Conservation (phyloP, 1,140 invertebrate genomes). For the Apocrypta bakeri region DNA sequence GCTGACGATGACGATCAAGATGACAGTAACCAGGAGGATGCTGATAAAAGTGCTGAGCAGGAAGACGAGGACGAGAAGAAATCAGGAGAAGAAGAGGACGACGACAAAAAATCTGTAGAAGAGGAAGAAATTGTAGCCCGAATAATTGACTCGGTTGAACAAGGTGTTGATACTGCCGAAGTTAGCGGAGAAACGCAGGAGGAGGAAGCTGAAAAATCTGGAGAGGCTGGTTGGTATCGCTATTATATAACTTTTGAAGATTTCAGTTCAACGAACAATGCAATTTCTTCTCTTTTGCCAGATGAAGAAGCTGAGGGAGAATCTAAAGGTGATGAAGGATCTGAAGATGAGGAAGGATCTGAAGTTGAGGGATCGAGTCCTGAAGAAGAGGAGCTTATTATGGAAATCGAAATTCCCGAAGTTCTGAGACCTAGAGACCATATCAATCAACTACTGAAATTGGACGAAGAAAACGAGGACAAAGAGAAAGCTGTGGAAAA, state of each 20-base stretch:
- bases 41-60: constrained; percentile 12
- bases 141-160: constrained; percentile 15
- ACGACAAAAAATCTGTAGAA: constrained; percentile 45
- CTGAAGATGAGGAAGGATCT: constrained; percentile 64
- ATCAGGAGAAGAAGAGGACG: background rate
- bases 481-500: constrained; percentile 83
- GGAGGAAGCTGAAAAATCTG: constrained; percentile 57
- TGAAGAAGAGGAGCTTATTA: constrained; percentile 76
- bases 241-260: background rate
- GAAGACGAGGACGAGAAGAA: too few relatives aligned
- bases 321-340: constrained; percentile 50
- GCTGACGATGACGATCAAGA: constrained; percentile 3
- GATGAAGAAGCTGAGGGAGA: constrained; percentile 51
- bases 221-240: constrained; percentile 59
- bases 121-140: constrained; percentile 33
- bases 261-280: too few relatives aligned
- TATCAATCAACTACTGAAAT: constrained; percentile 85
- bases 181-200: constrained; percentile 33
- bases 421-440: constrained; percentile 86
- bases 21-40: background rate
- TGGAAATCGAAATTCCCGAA: constrained; percentile 84
- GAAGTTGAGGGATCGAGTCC: constrained; percentile 67
- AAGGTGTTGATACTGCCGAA: constrained; percentile 33
- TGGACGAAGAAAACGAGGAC: constrained; percentile 85
- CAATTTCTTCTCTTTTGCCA: background rate